Evolutionary conservation across 2,113 vertebrate genomes (phyloP).

Genomic region (Chlamydotis undulata): DNA sequence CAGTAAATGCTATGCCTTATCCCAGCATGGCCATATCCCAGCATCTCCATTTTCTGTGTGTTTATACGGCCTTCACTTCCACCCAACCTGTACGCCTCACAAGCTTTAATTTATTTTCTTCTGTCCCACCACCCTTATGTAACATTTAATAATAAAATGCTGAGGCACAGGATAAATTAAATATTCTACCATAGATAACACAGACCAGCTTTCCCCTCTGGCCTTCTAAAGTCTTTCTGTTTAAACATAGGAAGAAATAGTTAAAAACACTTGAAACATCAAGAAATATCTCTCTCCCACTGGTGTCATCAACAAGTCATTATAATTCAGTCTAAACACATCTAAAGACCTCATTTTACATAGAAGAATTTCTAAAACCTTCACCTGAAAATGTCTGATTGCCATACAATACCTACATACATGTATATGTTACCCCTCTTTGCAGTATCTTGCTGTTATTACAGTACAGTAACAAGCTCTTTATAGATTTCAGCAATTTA

Average conservation of each 20-base stretch:
- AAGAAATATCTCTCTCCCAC: background rate
- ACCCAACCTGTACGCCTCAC: background rate
- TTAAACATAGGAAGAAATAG: background rate
- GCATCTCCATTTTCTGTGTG: background rate
- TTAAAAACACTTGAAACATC: background rate
- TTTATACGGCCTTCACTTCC: background rate
- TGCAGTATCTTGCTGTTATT: background rate
- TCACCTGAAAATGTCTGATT: background rate
- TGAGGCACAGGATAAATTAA: background rate
- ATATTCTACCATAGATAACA: background rate
- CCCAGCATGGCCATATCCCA: background rate
- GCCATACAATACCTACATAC: background rate
- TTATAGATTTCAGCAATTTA: slow-evolving; percentile 2
- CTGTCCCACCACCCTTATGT: background rate
- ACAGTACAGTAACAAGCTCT: background rate
- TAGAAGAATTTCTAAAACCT: background rate
- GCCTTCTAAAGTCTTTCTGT: background rate
- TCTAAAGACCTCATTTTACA: background rate
- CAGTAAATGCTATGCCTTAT: background rate
- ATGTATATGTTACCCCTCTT: background rate
- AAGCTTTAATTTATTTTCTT: background rate
- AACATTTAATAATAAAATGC: background rate
- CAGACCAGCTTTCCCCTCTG: background rate
- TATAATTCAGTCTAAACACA: background rate
- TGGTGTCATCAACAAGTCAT: background rate